Percentiles rank a stretch among this genome's conserved stretches.
Evolutionary conservation across 2,888 invertebrate species (phyloP).

Genomic region (Sceliomorpha sp.): DNA sequence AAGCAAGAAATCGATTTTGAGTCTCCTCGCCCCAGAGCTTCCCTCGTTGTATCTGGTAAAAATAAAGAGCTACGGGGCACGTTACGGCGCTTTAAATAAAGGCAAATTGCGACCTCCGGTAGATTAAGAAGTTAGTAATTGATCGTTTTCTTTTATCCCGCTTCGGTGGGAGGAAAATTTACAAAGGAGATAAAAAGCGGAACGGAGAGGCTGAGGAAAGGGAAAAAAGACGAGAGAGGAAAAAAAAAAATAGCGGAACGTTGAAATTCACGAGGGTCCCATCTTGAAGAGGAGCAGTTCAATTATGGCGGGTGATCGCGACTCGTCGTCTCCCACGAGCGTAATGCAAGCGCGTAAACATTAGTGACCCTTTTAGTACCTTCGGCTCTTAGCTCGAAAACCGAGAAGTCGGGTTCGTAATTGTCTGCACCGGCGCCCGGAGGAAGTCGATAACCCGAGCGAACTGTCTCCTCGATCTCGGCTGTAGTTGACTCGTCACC

Average conservation of each 20-base stretch:
- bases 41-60: background rate
- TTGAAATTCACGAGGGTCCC: constrained; percentile 23
- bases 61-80: constrained; percentile 8
- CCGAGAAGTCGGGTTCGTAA: constrained; percentile 38
- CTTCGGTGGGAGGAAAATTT: constrained; percentile 10
- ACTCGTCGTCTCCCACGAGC: constrained; percentile 1
- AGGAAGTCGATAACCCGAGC: constrained; percentile 39
- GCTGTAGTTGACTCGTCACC: constrained; percentile 39
- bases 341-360: constrained; percentile 37
- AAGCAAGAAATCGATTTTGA: background rate
- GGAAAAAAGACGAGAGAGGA: constrained; percentile 12
- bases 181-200: constrained; percentile 27
- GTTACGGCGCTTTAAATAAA: constrained; percentile 12
- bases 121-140: constrained; percentile 39
- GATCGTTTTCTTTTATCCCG: constrained; percentile 25
- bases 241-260: constrained; percentile 1
- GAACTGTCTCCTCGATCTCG: constrained; percentile 42
- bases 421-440: constrained; percentile 32
- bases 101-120: background rate
- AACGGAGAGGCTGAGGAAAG: constrained; percentile 1
- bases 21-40: background rate
- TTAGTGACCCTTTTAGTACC: constrained; percentile 42
- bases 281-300: constrained; percentile 24
- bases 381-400: constrained; percentile 10
- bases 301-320: constrained; percentile 20